Evolutionary conservation across 2,888 invertebrate genomes (phyloP).

Genomic region (Tyria jacobaeae): DNA sequence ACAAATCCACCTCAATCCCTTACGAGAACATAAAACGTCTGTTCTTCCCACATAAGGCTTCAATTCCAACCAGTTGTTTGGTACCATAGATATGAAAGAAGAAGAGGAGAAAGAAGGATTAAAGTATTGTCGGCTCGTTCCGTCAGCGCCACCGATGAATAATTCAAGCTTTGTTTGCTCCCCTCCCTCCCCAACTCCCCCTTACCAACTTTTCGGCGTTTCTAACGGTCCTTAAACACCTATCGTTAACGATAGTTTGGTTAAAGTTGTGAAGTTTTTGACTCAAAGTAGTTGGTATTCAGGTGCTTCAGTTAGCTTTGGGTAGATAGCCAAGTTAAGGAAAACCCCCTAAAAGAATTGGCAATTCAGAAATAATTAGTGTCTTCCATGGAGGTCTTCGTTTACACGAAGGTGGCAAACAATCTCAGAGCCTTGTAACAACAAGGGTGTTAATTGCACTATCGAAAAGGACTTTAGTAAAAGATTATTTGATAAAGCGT

Average conservation of each 20-base stretch:
- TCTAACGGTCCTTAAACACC: conserved; percentile 3
- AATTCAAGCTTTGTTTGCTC: conserved; percentile 33
- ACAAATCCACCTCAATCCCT: neutral
- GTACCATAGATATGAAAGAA: conserved; percentile 38
- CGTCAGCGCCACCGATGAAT: conserved; percentile 36
- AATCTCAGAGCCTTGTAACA: too few relatives aligned
- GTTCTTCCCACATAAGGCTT: conserved; percentile 1
- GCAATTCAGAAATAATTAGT: too few relatives aligned
- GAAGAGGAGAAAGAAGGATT: too few relatives aligned
- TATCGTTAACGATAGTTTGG: neutral
- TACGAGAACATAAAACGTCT: neutral
- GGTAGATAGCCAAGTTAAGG: neutral
- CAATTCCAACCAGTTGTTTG: conserved; percentile 11
- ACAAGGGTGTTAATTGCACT: too few relatives aligned
- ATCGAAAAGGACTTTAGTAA: too few relatives aligned
- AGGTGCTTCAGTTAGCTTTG: neutral
- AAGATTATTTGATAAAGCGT: too few relatives aligned
- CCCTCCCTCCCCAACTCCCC: neutral
- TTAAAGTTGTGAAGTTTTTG: neutral
- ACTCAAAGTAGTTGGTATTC: neutral
- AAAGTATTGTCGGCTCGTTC: conserved; percentile 38
- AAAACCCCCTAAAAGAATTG: neutral
- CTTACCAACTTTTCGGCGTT: conserved; percentile 12
- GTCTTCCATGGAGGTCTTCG: too few relatives aligned
- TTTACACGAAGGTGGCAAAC: too few relatives aligned